Conservation (phyloP, 2,888 invertebrate species). For the Archips crataeganus region DNA sequence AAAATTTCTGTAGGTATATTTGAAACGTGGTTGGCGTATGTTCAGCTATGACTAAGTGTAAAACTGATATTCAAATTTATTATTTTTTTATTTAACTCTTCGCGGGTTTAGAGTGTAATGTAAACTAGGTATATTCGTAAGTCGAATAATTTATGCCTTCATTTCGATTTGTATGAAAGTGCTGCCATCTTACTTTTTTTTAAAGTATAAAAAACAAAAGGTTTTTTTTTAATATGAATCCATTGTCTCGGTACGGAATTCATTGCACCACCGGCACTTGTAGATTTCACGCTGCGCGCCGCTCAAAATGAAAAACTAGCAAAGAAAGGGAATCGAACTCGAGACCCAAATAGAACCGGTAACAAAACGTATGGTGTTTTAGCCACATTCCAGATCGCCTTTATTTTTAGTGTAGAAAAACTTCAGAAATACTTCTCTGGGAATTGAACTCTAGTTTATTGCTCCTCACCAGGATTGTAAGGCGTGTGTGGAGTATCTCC, state of each 20-base stretch:
- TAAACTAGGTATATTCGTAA: too few species aligned
- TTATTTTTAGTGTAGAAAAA: slow-evolving; percentile 39
- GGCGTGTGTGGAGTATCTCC: slow-evolving; percentile 14
- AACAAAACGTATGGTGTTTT: slow-evolving; percentile 32
- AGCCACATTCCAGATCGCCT: slow-evolving; percentile 39
- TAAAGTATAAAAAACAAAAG: too few species aligned
- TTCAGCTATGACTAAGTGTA: too few species aligned
- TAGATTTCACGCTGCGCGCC: background rate
- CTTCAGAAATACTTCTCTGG: slow-evolving; percentile 37
- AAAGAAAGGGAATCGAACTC: slow-evolving; percentile 33
- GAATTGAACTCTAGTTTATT: slow-evolving; percentile 38
- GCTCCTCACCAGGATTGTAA: slow-evolving; percentile 17
- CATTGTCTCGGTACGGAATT: background rate
- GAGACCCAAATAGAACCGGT: slow-evolving; percentile 29
- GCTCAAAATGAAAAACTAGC: slow-evolving; percentile 1
- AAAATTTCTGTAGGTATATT: too few species aligned
- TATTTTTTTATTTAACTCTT: too few species aligned
- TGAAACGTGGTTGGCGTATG: too few species aligned
- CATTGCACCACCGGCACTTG: background rate
- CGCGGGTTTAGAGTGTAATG: too few species aligned
- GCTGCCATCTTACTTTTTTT: too few species aligned
- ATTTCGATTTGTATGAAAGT: too few species aligned
- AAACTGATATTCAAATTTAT: too few species aligned
- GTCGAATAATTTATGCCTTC: too few species aligned
- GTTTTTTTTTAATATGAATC: background rate